phyloP scores from a whole-genome alignment of 2,797 vertebrate genomes.

The Pangasius sanitwongsei region DNA sequence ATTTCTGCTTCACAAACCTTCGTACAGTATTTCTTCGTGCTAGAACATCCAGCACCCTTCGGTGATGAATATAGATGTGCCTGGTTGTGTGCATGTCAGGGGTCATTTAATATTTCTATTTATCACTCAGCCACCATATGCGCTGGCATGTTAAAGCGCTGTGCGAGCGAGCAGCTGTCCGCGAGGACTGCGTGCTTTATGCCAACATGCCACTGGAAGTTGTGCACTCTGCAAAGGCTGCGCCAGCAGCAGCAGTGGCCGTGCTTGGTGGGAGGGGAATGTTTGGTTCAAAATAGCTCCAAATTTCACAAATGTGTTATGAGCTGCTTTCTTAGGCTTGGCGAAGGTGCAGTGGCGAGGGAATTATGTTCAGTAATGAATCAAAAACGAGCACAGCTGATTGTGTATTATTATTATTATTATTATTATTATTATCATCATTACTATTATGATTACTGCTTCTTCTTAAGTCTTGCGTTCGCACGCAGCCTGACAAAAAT shows the following conservation, averaged over 20 bases:
- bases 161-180: slow-evolving; percentile 90
- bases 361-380: neutral
- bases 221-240: slow-evolving; percentile 81
- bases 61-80: slow-evolving; percentile 61
- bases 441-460: neutral
- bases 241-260: slow-evolving; percentile 70
- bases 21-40: neutral
- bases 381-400: neutral
- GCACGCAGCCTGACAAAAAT: neutral
- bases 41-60: slow-evolving; percentile 37
- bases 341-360: neutral
- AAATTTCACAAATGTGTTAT: slow-evolving; percentile 54
- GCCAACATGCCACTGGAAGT: slow-evolving; percentile 82
- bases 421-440: neutral
- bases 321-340: slow-evolving; percentile 32
- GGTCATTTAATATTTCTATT: slow-evolving; percentile 88
- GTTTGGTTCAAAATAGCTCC: slow-evolving; percentile 83
- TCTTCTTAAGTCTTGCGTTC: neutral
- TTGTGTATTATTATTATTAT: too few relatives aligned
- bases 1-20: neutral
- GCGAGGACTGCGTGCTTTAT: slow-evolving; percentile 79
- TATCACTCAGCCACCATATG: slow-evolving; percentile 85
- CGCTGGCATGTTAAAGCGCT: slow-evolving; percentile 86
- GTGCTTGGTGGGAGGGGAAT: slow-evolving; percentile 76
- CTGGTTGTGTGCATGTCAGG: slow-evolving; percentile 41